Evolutionary conservation across 2,113 vertebrate species (phyloP), one percentile per base, ranked within the genome.

Genomic region (Arothron firmamentum): DNA sequence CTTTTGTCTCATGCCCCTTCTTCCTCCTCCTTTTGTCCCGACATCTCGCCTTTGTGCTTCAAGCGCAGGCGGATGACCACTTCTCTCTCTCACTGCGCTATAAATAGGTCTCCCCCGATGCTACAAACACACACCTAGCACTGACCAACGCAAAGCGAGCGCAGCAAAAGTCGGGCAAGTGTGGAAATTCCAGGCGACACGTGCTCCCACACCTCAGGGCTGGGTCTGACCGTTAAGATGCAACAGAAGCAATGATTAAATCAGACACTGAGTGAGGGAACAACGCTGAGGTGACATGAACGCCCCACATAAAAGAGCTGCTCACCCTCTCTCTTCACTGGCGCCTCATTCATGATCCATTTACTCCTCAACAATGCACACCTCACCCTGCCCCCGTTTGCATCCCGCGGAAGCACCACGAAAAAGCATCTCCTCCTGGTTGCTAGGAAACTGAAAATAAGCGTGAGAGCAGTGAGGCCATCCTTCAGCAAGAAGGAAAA

Each of bases 361-460:
- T 79, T 67, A 72, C 70, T 74, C 54, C 60, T 66, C 65, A 74
- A 80, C 77, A 77, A 74, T 61, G 59, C 38, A 55, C 73, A 75
- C 56, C 72, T 64, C 76, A 56, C 57, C 56, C 67, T 55, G 5
- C 75, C 76, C 70, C 67, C 65, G 14, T 48, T 55, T 59, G 51
- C 54, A 69, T 71, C 75, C 43, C 43, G 65, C 70, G 77, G 74
- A 70, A 81, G 66, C 80, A 70, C 69, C 78, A 72, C 42, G 17
- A 78, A 77, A 80, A 75, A 74, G 77, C 77, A 67, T 83, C 73
- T 77, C 68, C 45, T 80, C 56, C 62, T 49, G 70, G 88, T 90
- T 89, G 85, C 88, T 84, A 87, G 61, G 88, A 70, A 90, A 90
- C 88, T 85, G 69, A 86, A 82, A 78, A 84, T 80, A 86, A 85